Conservation (phyloP, 2,797 vertebrate genomes). For the Numenius phaeopus region DNA sequence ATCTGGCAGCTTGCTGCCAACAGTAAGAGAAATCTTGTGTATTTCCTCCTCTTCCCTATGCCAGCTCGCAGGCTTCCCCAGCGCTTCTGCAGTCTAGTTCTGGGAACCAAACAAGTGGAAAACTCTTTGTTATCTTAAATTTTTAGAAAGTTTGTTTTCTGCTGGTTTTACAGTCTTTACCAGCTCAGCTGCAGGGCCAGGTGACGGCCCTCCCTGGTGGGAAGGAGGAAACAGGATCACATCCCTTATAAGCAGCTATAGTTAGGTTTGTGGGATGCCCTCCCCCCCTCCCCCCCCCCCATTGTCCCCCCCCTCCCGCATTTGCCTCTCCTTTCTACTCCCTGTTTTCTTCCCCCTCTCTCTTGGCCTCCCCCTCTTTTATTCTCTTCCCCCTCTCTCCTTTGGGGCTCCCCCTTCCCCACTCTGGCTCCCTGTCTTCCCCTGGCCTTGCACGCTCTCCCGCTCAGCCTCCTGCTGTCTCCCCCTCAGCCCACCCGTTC, state of each 20-base stretch:
- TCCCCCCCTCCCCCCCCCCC: too few species aligned
- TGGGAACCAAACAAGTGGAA: not conserved
- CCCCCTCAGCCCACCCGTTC: too few species aligned
- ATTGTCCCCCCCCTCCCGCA: not conserved
- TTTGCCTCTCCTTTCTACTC: not conserved
- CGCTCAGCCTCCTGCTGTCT: not conserved
- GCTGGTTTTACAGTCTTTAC: not conserved
- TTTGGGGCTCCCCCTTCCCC: not conserved
- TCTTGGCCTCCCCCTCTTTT: not conserved
- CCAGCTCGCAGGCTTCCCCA: not conserved
- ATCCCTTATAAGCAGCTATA: not conserved
- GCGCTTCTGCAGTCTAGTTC: not conserved
- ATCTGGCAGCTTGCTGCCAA: not conserved
- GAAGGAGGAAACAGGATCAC: not conserved
- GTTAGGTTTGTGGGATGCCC: not conserved
- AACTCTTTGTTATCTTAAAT: not conserved
- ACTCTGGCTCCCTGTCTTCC: not conserved
- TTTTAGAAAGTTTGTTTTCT: not conserved
- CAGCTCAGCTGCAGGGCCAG: not conserved
- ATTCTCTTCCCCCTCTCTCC: not conserved
- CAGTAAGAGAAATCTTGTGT: not conserved
- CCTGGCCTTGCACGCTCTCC: fast-evolving
- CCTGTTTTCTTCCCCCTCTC: not conserved
- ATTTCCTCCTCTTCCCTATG: not conserved
- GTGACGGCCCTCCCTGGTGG: not conserved